Evolutionary conservation across 2,888 invertebrate species (phyloP).

Genomic region (Hoplodrina ambigua): DNA sequence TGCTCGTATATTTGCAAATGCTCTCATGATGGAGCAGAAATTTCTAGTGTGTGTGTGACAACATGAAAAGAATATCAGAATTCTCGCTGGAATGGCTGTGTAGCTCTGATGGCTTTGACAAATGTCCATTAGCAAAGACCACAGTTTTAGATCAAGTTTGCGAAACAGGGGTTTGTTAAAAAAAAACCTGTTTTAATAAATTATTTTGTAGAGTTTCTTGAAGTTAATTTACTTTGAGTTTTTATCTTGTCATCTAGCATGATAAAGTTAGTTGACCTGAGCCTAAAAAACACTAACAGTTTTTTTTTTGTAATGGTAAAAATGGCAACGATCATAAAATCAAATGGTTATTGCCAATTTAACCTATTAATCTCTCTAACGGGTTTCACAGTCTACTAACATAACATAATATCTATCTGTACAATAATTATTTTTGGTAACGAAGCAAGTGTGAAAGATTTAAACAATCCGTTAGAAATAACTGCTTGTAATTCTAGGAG

Average conservation of each 20-base stretch:
- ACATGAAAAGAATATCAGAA: too few relatives aligned
- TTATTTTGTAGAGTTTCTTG: too few relatives aligned
- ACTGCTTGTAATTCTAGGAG: not conserved
- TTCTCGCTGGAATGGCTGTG: too few relatives aligned
- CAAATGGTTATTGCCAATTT: slow-evolving; percentile 5
- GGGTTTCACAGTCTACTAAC: not conserved
- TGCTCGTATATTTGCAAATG: too few relatives aligned
- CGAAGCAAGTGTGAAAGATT: not conserved
- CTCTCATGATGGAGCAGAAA: too few relatives aligned
- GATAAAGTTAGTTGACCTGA: not conserved
- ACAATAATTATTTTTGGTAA: not conserved
- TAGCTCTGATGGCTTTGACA: too few relatives aligned
- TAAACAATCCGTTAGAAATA: not conserved
- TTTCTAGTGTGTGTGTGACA: too few relatives aligned
- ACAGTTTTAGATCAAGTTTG: too few relatives aligned
- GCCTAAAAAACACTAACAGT: not conserved
- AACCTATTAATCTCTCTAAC: not conserved
- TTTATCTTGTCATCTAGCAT: not conserved
- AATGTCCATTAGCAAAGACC: too few relatives aligned
- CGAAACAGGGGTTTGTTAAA: too few relatives aligned
- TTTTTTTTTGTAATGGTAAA: not conserved
- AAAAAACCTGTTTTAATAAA: too few relatives aligned
- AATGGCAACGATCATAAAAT: slow-evolving; percentile 9
- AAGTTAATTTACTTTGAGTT: not conserved
- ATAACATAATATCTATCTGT: not conserved